phyloP scores from a whole-genome alignment of 2,888 invertebrate species.

The Zonitis immaculata region DNA sequence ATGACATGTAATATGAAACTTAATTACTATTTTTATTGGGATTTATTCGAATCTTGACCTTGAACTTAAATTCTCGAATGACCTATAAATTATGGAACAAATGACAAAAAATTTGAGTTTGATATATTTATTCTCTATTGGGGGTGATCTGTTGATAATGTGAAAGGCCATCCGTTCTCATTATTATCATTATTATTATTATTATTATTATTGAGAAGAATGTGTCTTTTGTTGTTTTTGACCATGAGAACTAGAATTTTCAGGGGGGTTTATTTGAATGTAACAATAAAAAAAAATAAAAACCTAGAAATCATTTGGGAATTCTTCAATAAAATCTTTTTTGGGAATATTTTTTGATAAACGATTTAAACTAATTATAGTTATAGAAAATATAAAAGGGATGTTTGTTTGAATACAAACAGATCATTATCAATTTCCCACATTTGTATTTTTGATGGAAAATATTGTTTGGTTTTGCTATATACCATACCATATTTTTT shows the following conservation, averaged over 20 bases:
- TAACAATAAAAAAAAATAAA: too few relatives aligned
- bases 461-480: too few relatives aligned
- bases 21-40: too few relatives aligned
- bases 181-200: not conserved
- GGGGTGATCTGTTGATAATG: conserved; percentile 24
- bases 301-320: too few relatives aligned
- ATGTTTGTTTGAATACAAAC: conserved; percentile 15
- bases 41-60: too few relatives aligned
- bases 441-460: too few relatives aligned
- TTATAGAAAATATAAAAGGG: conserved; percentile 8
- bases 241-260: conserved; percentile 29
- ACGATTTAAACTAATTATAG: conserved; percentile 31
- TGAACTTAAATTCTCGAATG: too few relatives aligned
- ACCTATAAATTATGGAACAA: too few relatives aligned
- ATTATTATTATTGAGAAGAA: conserved; percentile 24
- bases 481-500: too few relatives aligned
- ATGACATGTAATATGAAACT: too few relatives aligned
- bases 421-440: conserved; percentile 8
- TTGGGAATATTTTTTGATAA: conserved; percentile 41
- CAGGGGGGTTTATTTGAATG: too few relatives aligned
- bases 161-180: conserved; percentile 28
- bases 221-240: conserved; percentile 31
- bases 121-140: not conserved
- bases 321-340: too few relatives aligned
- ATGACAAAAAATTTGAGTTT: not conserved